Evolutionary conservation across 2,113 vertebrate species (phyloP).

Genomic region (Formicarius rufipectus): DNA sequence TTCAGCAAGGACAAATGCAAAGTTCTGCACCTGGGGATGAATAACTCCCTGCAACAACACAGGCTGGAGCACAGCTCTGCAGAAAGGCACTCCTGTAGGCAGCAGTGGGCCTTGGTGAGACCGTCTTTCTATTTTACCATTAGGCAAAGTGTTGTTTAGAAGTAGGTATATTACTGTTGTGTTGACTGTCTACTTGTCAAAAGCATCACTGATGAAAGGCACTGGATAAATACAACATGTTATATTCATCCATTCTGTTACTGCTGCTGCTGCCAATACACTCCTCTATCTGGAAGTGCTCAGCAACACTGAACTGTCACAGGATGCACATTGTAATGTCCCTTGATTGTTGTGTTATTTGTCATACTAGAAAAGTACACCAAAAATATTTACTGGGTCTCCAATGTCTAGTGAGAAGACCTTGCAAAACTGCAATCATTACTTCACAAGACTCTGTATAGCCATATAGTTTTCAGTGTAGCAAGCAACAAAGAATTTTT

Average conservation of each 20-base stretch:
- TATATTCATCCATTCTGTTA: not conserved
- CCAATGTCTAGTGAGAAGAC: not conserved
- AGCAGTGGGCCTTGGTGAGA: not conserved
- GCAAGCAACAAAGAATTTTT: not conserved
- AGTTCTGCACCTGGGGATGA: not conserved
- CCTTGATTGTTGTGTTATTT: not conserved
- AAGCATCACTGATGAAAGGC: not conserved
- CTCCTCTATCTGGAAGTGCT: not conserved
- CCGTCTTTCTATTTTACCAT: not conserved
- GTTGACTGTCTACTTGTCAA: not conserved
- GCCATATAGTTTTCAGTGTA: not conserved
- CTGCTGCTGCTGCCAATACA: not conserved
- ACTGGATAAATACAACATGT: not conserved
- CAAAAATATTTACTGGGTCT: not conserved
- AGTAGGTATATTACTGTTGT: not conserved
- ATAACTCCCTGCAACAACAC: not conserved
- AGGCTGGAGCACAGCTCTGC: not conserved
- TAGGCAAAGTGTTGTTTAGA: not conserved
- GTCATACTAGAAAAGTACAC: not conserved
- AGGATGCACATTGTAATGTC: not conserved
- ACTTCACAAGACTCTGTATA: not conserved
- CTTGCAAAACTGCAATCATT: conserved; percentile 4
- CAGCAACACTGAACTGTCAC: not conserved
- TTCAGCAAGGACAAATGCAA: not conserved
- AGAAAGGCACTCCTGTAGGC: not conserved